Conservation (phyloP, 2,113 vertebrate genomes). For the Macquaria australasica region DNA sequence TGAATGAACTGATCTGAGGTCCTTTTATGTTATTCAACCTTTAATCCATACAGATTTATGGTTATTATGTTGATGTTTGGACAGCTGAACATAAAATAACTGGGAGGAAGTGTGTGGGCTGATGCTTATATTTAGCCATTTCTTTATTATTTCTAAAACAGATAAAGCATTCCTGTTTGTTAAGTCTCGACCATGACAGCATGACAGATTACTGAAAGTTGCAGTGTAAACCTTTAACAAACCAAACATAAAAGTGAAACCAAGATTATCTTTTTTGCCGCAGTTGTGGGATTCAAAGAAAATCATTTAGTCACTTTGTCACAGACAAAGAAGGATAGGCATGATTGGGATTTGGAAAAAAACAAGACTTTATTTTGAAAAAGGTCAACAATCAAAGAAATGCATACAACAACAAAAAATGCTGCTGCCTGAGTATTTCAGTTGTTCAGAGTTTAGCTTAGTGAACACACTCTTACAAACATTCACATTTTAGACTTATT, state of each 20-base stretch:
- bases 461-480: neutral
- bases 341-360: neutral
- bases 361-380: neutral
- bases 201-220: neutral
- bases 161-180: too few species aligned
- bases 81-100: too few species aligned
- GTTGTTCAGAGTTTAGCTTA: neutral
- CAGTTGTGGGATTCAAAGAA: neutral
- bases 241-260: neutral
- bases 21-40: neutral
- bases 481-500: conserved; percentile 23
- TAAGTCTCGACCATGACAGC: too few species aligned
- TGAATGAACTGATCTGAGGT: too few species aligned
- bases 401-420: neutral
- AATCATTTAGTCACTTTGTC: neutral
- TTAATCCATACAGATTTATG: neutral
- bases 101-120: neutral
- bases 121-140: neutral
- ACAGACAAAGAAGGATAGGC: neutral
- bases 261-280: neutral
- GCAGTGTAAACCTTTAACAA: neutral
- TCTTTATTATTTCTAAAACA: too few species aligned
- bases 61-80: neutral
- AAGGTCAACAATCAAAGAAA: neutral
- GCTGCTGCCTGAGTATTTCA: neutral